Evolutionary conservation across 2,113 vertebrate species (phyloP).

Genomic region (Pungitius pungitius): DNA sequence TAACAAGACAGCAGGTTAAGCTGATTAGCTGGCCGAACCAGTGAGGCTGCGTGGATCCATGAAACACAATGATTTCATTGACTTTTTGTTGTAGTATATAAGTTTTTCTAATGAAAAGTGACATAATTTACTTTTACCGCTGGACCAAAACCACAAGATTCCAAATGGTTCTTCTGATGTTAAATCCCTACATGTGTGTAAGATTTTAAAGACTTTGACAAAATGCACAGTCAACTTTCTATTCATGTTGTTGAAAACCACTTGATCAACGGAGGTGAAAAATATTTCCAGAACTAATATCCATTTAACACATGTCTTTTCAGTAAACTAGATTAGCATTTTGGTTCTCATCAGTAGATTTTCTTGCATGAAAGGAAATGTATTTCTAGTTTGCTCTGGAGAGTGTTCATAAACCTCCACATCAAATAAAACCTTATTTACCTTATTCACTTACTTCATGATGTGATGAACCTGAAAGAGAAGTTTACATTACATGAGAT

Average conservation of each 20-base stretch:
- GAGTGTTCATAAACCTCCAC: not conserved
- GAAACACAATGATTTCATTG: not conserved
- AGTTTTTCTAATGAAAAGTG: conserved; percentile 18
- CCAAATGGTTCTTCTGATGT: conserved; percentile 13
- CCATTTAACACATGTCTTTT: not conserved
- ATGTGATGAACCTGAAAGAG: not conserved
- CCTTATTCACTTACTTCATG: not conserved
- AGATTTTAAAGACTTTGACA: conserved; percentile 1
- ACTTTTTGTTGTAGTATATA: not conserved
- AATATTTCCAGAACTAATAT: not conserved
- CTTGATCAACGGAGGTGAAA: not conserved
- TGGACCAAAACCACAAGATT: conserved; percentile 56
- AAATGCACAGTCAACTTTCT: conserved; percentile 10
- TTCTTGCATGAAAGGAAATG: not conserved
- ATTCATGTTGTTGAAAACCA: not conserved
- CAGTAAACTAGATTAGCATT: not conserved
- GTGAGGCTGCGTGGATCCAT: not conserved
- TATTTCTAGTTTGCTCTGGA: not conserved
- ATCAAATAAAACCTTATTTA: not conserved
- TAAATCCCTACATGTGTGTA: not conserved
- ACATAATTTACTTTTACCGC: not conserved
- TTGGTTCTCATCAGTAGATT: not conserved
- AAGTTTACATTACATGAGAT: not conserved
- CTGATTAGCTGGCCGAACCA: not conserved
- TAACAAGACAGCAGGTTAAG: not conserved